phyloP scores from a whole-genome alignment of 2,888 invertebrate genomes.

The Zaprionus obscuricornis region DNA sequence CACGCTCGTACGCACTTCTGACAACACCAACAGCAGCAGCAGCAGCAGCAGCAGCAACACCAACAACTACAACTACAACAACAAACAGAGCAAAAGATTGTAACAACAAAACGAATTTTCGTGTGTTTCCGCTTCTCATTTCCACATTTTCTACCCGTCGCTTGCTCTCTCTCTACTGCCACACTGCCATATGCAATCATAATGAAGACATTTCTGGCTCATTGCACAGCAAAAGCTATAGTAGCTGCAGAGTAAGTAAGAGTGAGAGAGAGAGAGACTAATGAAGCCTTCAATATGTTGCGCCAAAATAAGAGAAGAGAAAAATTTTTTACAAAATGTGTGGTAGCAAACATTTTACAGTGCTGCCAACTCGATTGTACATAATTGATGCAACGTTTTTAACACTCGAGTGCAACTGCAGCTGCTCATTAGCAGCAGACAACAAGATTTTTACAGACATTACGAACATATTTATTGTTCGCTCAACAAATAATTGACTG shows the following conservation, averaged over 20 bases:
- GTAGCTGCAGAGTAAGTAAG: constrained; percentile 3
- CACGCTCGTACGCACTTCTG: constrained; percentile 70
- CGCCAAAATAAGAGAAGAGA: too few relatives aligned
- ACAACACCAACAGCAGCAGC: constrained; percentile 23
- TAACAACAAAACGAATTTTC: constrained; percentile 62
- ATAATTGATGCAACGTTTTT: constrained; percentile 62
- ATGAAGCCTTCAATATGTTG: constrained; percentile 58
- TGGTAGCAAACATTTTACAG: background rate
- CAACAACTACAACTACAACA: constrained; percentile 8
- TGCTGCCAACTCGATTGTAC: constrained; percentile 4
- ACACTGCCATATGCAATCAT: constrained; percentile 65
- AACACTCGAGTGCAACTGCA: constrained; percentile 52
- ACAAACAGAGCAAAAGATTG: background rate
- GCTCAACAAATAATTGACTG: constrained; percentile 29
- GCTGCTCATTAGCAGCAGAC: constrained; percentile 41
- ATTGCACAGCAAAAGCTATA: constrained; percentile 57
- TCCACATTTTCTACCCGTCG: constrained; percentile 10
- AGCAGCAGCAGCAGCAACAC: background rate
- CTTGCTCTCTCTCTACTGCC: constrained; percentile 14
- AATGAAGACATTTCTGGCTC: constrained; percentile 77
- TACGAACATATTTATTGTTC: too few relatives aligned
- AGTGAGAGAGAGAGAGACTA: too few relatives aligned
- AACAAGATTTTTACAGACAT: constrained; percentile 9
- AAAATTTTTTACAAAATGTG: constrained; percentile 18
- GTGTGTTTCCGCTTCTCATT: constrained; percentile 57